Evolutionary conservation across 2,888 invertebrate genomes (phyloP).

Genomic region (Podotricha telesiphe): DNA sequence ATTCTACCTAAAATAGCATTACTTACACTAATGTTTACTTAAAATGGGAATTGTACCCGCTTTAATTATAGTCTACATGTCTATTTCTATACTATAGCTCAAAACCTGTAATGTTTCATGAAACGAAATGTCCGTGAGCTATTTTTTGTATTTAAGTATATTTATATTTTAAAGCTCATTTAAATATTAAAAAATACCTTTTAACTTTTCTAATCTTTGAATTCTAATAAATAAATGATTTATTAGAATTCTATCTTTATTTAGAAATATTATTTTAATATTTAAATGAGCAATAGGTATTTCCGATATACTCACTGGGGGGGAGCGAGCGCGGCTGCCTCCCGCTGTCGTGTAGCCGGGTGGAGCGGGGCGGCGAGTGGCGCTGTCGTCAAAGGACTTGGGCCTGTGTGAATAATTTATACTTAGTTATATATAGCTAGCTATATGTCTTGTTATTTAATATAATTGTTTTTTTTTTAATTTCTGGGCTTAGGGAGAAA

Average conservation of each 20-base stretch:
- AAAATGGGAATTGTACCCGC: constrained; percentile 7
- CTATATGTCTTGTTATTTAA: too few relatives aligned
- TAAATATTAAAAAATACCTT: constrained; percentile 9
- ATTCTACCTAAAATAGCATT: background rate
- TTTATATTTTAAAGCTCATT: constrained; percentile 20
- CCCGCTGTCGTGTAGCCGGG: constrained; percentile 72
- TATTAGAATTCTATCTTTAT: too few relatives aligned
- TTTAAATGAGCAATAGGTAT: constrained; percentile 24
- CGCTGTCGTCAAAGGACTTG: constrained; percentile 70
- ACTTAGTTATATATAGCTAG: background rate
- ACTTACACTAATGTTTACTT: constrained; percentile 10
- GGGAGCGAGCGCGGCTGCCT: constrained; percentile 75
- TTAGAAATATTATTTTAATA: too few relatives aligned
- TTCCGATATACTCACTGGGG: constrained; percentile 69
- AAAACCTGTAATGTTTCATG: constrained; percentile 66
- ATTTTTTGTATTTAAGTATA: constrained; percentile 13
- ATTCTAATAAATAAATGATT: too few relatives aligned
- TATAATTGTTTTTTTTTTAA: too few relatives aligned
- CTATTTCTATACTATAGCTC: constrained; percentile 24
- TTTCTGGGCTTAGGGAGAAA: too few relatives aligned
- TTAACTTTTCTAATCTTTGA: background rate
- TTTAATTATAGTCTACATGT: background rate
- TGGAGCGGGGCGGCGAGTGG: constrained; percentile 74
- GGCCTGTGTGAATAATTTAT: constrained; percentile 57
- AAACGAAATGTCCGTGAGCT: constrained; percentile 70